Base-by-base conservation (phyloP, 2,113 vertebrate species). In the Prietella phreatophila region DNA sequence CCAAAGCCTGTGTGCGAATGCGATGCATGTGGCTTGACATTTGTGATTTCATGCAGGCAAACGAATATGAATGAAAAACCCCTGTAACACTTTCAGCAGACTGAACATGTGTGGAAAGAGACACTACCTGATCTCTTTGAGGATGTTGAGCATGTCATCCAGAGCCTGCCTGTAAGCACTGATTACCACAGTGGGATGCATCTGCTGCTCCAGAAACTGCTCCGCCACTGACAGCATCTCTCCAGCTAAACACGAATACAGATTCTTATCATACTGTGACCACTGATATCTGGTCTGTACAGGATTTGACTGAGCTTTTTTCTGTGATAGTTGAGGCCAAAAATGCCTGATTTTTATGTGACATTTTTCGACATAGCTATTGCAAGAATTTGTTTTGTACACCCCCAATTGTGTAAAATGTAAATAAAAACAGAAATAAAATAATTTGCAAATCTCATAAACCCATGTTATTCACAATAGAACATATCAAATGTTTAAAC, bases 141-240 rank as follows among this genome's bases (percentile, higher is more conserved):
- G 93, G 10, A 93, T 93, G 56, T 30, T 91, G 90, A 97, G 93
- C 96, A 97, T 97, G 83, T 97, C 97, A 33, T 97, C 96, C 90
- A 97, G 86, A 2, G 97, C 97, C 90, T 95, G 96, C 0, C 96
- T 95, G 47, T 97, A 97, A n/a, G 97, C 96, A 17, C 97, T 92
- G 76, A 99, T 99, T 82, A 99, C 95, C 86, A 99, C 95, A 0
- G 98, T 99, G 0, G 98, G 98, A 84, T 99, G 98, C 97, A 99
- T 98, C 93, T 99, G 98, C 94, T 99, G 98, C 88, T 98, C 97
- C 20, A 99, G 94, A 91, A 99, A 99, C 90, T 98, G 97, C 89
- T 99, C 98, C 0, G 98, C 98, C 1, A 99, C 97, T 0, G 97
- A 95, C 1, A 99, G 93, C 98, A 99, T 98, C 94, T 99, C 98